Base-by-base conservation (phyloP, 2,797 vertebrate genomes). In the Lemur catta region DNA sequence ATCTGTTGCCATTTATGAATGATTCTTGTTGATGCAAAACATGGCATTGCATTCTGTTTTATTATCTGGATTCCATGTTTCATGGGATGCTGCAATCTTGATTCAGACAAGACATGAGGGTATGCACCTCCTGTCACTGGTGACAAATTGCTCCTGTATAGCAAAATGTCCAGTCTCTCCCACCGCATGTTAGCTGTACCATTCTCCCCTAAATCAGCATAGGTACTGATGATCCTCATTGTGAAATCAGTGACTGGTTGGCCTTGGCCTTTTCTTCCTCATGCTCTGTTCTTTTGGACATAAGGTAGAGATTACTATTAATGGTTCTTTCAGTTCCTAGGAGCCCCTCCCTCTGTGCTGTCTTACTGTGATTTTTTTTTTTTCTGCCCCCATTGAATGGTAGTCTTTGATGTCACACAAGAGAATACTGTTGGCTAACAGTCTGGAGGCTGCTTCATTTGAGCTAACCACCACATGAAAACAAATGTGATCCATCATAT, bases 341-440 rank as follows among this genome's bases (percentile, higher is more conserved):
- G 95, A 55, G 76, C 97, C 98, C 98, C 97, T 98, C 97, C 98
- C 95, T 97, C 97, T 63, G 94, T 2, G 80, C 98, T 97, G 97
- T 97, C 97, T 98, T 96, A 98, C 96, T 89, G 4, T 35, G 57
- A 97, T 98, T 97, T 96, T 96, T 95, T 94, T 97, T 97, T 91
- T 95, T 94, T 38, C 94, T 84, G 96, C 84, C 93, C 96, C 97
- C 84, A 78, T 98, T 98, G 95, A 98, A 98, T 98, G 97, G 97
- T 97, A 96, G 96, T 97, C 98, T 99, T 99, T 99, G 98, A 98
- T 98, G 98, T 98, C 72, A 97, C 98, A 98, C 98, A 98, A 98
- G 98, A 98, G 95, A 98, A 98, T 98, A 97, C 98, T 98, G 98
- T 98, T 98, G 98, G 98, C 98, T 98, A 98, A 98, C 98, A 98